Conservation (phyloP, 2,797 vertebrate genomes). For the Acridotheres tristis region DNA sequence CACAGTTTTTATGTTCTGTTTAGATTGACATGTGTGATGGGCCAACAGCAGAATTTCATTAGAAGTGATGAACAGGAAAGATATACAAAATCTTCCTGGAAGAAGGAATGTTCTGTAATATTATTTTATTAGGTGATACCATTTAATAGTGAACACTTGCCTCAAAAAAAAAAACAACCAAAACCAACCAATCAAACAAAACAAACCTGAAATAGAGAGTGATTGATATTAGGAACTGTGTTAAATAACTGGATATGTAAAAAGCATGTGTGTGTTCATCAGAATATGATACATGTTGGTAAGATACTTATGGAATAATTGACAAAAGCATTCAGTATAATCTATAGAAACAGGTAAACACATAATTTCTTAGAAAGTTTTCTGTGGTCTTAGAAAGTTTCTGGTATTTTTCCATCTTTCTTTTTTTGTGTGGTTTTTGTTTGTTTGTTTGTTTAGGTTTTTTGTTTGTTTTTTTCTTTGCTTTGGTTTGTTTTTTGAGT, state of each 20-base stretch:
- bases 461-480: background rate
- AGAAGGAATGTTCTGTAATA: background rate
- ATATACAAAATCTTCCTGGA: background rate
- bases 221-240: background rate
- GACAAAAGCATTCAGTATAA: background rate
- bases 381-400: background rate
- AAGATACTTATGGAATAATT: background rate
- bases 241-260: background rate
- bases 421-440: no score
- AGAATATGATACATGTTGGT: background rate
- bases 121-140: background rate
- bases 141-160: background rate
- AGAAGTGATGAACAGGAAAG: background rate
- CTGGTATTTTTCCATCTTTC: background rate
- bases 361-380: background rate
- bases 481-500: background rate
- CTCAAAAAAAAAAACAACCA: background rate
- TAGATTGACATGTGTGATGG: background rate
- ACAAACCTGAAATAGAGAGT: background rate
- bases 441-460: background rate
- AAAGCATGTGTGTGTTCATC: background rate
- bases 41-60: background rate
- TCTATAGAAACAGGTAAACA: background rate
- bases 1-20: background rate
- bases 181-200: background rate